Evolutionary conservation across 2,113 vertebrate genomes (phyloP).

Genomic region (Mastomys coucha): DNA sequence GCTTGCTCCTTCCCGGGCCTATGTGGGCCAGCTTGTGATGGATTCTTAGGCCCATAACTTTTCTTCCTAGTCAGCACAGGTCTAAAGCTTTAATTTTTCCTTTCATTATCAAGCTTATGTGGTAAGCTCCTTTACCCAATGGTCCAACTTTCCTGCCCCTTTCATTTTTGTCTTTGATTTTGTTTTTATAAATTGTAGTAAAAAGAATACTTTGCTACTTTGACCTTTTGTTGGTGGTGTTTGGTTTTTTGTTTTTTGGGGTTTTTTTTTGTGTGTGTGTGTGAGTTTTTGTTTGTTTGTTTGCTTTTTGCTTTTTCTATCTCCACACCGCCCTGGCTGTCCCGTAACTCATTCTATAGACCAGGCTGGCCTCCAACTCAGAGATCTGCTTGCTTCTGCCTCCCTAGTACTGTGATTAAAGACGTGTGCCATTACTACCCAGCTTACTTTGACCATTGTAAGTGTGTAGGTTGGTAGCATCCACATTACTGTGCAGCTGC

Average conservation of each 20-base stretch:
- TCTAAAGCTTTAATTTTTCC: no score
- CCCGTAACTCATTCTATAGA: background rate
- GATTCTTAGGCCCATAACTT: no score
- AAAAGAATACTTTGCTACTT: background rate
- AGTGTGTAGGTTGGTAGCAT: background rate
- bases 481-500: background rate
- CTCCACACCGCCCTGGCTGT: background rate
- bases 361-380: background rate
- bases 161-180: background rate
- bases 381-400: background rate
- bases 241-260: background rate
- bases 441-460: background rate
- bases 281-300: background rate
- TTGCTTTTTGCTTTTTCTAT: background rate
- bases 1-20: no score
- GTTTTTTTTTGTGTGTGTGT: background rate
- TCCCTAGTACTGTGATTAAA: background rate
- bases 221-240: background rate
- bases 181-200: background rate
- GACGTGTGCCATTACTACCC: rapidly evolving
- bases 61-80: no score
- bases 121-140: background rate
- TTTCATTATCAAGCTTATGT: background rate
- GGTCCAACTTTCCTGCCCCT: no score
- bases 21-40: no score